phyloP scores from a whole-genome alignment of 2,888 invertebrate genomes.

The Melipona bicolor region DNA sequence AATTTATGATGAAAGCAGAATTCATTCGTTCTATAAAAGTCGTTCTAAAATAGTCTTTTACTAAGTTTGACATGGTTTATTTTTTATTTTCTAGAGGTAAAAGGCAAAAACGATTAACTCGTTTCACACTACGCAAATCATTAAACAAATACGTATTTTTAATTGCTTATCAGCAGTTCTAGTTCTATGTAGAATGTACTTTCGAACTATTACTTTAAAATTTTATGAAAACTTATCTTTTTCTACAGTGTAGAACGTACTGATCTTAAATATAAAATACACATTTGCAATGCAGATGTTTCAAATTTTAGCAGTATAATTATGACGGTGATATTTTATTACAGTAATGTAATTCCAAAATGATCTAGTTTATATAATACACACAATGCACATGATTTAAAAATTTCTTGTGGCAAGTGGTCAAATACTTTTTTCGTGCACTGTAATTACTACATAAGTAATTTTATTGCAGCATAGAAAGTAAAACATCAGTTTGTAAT shows the following conservation, averaged over 20 bases:
- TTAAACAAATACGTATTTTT: neutral
- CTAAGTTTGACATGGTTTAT: neutral
- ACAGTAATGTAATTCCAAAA: neutral
- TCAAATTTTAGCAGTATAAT: neutral
- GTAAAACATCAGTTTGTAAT: constrained; percentile 1
- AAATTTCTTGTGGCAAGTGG: neutral
- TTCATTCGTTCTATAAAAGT: neutral
- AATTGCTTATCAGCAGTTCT: neutral
- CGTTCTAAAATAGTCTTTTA: neutral
- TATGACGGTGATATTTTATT: neutral
- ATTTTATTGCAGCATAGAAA: neutral
- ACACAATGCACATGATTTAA: neutral
- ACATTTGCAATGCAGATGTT: neutral
- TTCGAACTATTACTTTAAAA: neutral
- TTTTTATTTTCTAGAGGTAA: neutral
- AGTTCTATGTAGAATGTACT: neutral
- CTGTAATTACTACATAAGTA: neutral
- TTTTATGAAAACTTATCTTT: neutral
- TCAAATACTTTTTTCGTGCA: neutral
- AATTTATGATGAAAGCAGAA: neutral
- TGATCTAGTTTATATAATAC: neutral
- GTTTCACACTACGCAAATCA: neutral
- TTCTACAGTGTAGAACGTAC: neutral
- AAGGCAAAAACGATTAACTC: neutral
- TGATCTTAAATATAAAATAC: neutral